phyloP scores from a whole-genome alignment of 2,113 vertebrate species.

The Oenanthe oenanthe region DNA sequence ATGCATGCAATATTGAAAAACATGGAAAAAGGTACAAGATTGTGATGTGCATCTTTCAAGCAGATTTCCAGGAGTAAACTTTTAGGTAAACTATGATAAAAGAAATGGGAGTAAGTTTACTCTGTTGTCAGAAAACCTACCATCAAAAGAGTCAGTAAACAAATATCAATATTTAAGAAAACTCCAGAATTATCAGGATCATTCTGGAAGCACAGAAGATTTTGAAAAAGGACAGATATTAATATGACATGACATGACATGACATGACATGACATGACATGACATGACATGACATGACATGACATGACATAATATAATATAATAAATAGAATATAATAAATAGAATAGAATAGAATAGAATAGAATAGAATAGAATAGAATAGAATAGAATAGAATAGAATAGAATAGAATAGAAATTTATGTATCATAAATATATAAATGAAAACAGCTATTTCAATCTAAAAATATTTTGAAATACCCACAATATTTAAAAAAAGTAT shows the following conservation, averaged over 20 bases:
- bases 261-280: too few relatives aligned
- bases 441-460: not conserved
- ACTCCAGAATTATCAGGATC: not conserved
- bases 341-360: too few relatives aligned
- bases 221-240: not conserved
- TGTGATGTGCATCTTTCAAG: not conserved
- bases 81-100: not conserved
- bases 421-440: not conserved
- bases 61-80: not conserved
- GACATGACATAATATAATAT: too few relatives aligned
- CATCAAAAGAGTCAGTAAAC: not conserved
- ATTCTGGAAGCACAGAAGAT: not conserved
- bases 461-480: fast-evolving
- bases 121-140: not conserved
- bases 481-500: not conserved
- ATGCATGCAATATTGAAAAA: not conserved
- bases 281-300: too few relatives aligned
- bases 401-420: too few relatives aligned
- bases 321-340: too few relatives aligned
- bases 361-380: too few relatives aligned
- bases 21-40: not conserved
- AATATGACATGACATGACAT: too few relatives aligned
- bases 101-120: not conserved
- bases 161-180: not conserved
- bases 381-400: too few relatives aligned